phyloP scores from a whole-genome alignment of 2,113 vertebrate genomes.

The Hippopotamus amphibius region DNA sequence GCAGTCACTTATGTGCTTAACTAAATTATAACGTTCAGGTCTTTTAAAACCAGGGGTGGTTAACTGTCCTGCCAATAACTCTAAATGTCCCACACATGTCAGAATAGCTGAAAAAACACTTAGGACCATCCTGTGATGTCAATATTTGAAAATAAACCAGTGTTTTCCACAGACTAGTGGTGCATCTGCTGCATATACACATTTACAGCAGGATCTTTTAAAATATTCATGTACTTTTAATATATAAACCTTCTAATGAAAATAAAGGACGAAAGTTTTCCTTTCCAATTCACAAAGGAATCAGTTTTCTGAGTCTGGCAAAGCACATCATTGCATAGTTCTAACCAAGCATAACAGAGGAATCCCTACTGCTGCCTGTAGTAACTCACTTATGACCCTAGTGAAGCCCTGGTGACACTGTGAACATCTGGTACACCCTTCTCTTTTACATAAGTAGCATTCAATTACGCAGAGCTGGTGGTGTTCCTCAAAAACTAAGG shows the following conservation, averaged over 20 bases:
- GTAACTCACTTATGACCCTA: background rate
- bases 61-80: constrained; percentile 65
- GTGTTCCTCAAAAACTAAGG: background rate
- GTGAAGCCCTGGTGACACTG: background rate
- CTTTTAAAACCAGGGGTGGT: constrained; percentile 63
- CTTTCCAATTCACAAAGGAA: constrained; percentile 27
- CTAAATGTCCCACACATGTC: background rate
- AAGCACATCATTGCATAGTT: constrained; percentile 15
- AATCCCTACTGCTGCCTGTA: background rate
- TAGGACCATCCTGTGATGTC: background rate
- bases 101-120: constrained; percentile 67
- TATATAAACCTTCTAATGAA: background rate
- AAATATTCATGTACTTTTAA: background rate
- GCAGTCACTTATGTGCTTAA: constrained; percentile 70
- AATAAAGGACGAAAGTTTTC: background rate
- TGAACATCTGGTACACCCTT: background rate
- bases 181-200: background rate
- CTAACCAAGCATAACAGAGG: background rate
- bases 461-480: background rate
- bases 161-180: background rate
- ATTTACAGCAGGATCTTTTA: background rate
- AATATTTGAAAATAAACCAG: constrained; percentile 25
- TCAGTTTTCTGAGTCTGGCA: background rate
- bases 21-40: constrained; percentile 71
- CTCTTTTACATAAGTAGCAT: background rate